Percentiles rank a stretch among this genome's conserved stretches.
phyloP scores from a whole-genome alignment of 2,797 vertebrate genomes.

The Furcifer pardalis region DNA sequence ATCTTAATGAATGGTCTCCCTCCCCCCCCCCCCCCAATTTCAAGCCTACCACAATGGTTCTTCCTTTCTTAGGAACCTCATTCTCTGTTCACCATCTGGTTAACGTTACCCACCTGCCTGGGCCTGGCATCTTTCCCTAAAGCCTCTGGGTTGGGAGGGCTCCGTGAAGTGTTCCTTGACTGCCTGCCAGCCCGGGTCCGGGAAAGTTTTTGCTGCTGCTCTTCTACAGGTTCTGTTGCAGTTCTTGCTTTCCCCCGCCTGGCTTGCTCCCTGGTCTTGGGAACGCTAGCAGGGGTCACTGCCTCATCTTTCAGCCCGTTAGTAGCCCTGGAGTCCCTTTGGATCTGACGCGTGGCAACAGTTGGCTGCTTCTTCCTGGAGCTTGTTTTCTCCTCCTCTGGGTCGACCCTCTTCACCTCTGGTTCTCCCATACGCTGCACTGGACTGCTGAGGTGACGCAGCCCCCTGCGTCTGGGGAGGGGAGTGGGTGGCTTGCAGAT shows the following conservation, averaged over 20 bases:
- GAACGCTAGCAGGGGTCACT: rapidly evolving
- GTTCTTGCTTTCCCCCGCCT: background rate
- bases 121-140: background rate
- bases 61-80: background rate
- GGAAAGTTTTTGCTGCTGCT: background rate
- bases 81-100: background rate
- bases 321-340: background rate
- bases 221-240: rapidly evolving
- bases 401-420: background rate
- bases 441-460: background rate
- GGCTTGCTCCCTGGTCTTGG: background rate
- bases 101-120: background rate
- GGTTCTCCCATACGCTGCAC: background rate
- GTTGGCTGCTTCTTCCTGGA: background rate
- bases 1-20: no score
- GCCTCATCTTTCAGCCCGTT: background rate
- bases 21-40: no score
- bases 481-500: background rate
- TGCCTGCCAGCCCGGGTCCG: background rate
- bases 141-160: background rate
- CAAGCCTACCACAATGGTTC: no score
- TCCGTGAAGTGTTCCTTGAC: background rate
- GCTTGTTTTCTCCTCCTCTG: background rate
- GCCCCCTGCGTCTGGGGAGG: background rate
- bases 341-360: background rate